These are phyloP conservation scores for Rhynchopsitta pachyrhyncha DNA, from an alignment of 2,113 vertebrate genomes.

Conservation along the genomic window DNA sequence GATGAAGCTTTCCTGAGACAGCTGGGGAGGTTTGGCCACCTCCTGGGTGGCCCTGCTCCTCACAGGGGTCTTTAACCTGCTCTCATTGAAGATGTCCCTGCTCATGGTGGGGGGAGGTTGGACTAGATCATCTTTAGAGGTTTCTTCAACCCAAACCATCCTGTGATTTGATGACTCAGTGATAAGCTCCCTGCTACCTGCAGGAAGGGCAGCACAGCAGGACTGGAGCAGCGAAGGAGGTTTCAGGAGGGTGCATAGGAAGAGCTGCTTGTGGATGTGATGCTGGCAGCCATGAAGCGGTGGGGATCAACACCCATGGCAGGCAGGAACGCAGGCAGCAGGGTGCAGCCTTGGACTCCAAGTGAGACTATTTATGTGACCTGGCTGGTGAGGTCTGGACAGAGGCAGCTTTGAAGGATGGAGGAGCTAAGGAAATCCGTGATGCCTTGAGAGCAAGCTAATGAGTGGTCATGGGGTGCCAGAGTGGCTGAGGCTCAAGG, in stretches of 20 bases:
- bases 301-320: accelerated
- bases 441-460: accelerated
- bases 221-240: accelerated
- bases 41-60: no score
- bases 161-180: background rate
- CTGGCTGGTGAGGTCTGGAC: background rate
- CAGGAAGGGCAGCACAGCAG: background rate
- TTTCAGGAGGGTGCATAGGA: background rate
- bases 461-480: no score
- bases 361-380: accelerated
- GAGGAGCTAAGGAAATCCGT: accelerated
- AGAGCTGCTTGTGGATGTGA: accelerated
- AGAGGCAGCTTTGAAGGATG: accelerated
- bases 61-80: accelerated
- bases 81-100: background rate
- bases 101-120: background rate
- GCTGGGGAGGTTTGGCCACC: background rate
- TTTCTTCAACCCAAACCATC: no score
- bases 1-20: background rate
- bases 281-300: no score
- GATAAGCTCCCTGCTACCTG: accelerated
- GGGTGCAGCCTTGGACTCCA: accelerated
- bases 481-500: background rate
- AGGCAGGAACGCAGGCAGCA: background rate
- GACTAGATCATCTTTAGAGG: background rate